Conservation (phyloP, 2,113 vertebrate species). For the Lepisosteus osseus region DNA sequence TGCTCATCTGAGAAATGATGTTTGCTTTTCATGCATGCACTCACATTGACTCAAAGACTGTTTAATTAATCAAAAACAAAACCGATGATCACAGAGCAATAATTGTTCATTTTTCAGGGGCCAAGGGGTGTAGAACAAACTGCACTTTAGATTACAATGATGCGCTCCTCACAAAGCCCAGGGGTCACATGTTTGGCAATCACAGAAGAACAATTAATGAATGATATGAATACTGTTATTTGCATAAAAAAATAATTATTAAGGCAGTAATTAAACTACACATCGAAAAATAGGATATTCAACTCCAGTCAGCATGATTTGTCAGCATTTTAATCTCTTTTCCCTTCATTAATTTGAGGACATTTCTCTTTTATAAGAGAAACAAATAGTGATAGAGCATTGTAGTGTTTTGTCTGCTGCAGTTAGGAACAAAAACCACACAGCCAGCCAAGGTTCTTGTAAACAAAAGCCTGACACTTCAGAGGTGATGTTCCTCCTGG, state of each 20-base stretch:
- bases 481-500: neutral
- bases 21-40: too few species aligned
- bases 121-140: neutral
- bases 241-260: conserved; percentile 2
- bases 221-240: neutral
- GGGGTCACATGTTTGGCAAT: neutral
- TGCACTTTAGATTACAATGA: neutral
- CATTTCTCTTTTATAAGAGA: neutral
- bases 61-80: neutral
- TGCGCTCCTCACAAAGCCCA: neutral
- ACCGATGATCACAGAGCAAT: neutral
- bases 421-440: neutral
- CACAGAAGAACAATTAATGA: neutral
- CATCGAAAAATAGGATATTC: too few species aligned
- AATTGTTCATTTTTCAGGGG: conserved; percentile 1
- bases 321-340: too few species aligned
- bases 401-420: neutral
- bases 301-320: too few species aligned
- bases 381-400: neutral
- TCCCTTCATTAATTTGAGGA: too few species aligned
- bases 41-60: neutral
- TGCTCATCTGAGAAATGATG: too few species aligned
- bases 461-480: neutral
- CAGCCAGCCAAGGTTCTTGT: neutral
- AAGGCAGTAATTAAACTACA: neutral